A percentile compares a stretch with the other conserved stretches of the same genome.
Evolutionary conservation across 2,797 vertebrate species (phyloP).

Genomic region (Sebastes elongatus): DNA sequence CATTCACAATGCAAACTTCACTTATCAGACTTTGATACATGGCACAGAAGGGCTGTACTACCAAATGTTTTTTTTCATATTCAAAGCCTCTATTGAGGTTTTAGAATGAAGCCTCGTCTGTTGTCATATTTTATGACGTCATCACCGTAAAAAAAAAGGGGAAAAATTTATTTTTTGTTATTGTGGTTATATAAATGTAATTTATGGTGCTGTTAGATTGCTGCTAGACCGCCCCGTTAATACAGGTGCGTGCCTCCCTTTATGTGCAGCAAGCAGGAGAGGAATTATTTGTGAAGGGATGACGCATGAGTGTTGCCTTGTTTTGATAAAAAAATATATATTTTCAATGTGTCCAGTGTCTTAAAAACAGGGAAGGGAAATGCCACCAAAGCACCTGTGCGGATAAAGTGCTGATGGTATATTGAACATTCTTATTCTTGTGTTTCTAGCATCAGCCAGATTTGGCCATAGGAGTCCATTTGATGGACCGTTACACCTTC

Average conservation of each 20-base stretch:
- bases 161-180: too few species aligned
- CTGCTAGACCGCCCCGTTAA: too few species aligned
- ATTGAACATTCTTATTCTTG: neutral
- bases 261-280: too few species aligned
- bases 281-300: neutral
- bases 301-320: neutral
- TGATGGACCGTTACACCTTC: conserved; percentile 99
- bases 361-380: neutral
- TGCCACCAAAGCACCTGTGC: neutral
- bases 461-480: conserved; percentile 94
- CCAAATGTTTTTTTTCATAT: too few species aligned
- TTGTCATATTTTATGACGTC: too few species aligned
- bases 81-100: too few species aligned
- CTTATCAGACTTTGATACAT: neutral
- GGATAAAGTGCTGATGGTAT: neutral
- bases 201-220: too few species aligned
- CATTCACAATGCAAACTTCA: neutral
- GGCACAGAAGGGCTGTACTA: too few species aligned
- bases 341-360: neutral
- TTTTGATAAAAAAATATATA: neutral
- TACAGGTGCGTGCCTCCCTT: too few species aligned
- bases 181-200: too few species aligned
- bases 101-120: too few species aligned
- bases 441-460: conserved; percentile 92
- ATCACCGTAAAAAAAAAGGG: too few species aligned